Base-by-base conservation (phyloP, 2,113 vertebrate species). In the Scatophagus argus region DNA sequence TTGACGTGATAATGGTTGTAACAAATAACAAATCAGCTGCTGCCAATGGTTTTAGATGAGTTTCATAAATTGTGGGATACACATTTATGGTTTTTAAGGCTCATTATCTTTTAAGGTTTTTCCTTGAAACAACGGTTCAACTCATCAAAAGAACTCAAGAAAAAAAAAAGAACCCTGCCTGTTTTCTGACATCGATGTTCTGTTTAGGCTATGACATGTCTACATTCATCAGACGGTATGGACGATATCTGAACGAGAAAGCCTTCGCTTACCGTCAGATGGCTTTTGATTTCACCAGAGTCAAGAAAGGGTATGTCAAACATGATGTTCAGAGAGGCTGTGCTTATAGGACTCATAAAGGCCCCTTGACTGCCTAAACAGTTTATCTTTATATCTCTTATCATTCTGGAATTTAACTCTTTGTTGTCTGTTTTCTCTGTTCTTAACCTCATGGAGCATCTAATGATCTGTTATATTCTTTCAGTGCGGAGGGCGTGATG, bases 211-310 rank as follows among this genome's bases (percentile, higher is more conserved):
- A 98, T 83, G 97, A 98, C 87, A 98, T 98, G 97, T 98, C 97
- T 51, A 98, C 97, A 39, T 98, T 98, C 91, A 98, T 98, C 94
- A 95, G 97, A 93, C 96, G 98, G 79, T 99, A 99, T 61, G 98
- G 97, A 82, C 97, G 98, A 88, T 99, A 99, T 83, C 94, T 99
- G 93, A 99, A 99, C 77, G 98, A 99, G 94, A 99, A 99, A 91
- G 98, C 98, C 3, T 99, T 99, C 74, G 97, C 98, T 60, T 99
- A 99, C 91, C 97, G 98, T 74, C 97, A 99, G 87, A 99, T 99
- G 98, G 98, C 98, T 85, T 99, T 99, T 93, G 98, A 99, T 90
- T 99, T 99, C 91, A 97, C 97, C 90, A 96, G 98, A 94, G 98
- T 99, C 88, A 99, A 99, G 89, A 99, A 99, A 82, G 98, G 98